Conservation (phyloP, 2,113 vertebrate species). For the Eclectus roratus region DNA sequence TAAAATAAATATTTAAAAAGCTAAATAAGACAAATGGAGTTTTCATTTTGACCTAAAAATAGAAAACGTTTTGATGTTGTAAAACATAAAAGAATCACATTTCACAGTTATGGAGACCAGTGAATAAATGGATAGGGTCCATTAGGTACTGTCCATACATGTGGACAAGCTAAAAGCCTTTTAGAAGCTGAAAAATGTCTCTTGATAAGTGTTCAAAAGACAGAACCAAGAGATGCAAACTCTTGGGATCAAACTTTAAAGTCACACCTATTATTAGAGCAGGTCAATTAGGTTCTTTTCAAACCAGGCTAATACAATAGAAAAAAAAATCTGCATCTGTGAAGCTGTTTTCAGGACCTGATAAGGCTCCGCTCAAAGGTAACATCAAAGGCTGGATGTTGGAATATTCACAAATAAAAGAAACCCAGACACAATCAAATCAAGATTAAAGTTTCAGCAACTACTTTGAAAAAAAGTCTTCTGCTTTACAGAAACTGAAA, state of each 20-base stretch:
- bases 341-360: constrained; percentile 60
- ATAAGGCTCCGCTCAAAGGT: constrained; percentile 40
- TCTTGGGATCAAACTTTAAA: constrained; percentile 58
- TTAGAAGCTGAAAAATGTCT: constrained; percentile 62
- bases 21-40: constrained; percentile 37
- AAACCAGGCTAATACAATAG: constrained; percentile 52
- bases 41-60: constrained; percentile 51
- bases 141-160: constrained; percentile 33
- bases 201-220: constrained; percentile 64
- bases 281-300: constrained; percentile 65
- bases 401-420: constrained; percentile 68
- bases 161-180: constrained; percentile 30
- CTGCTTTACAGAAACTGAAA: constrained; percentile 7
- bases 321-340: constrained; percentile 18
- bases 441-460: constrained; percentile 38
- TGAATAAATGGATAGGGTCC: constrained; percentile 42
- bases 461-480: background rate
- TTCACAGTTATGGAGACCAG: constrained; percentile 26
- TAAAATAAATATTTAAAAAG: constrained; percentile 60
- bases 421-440: constrained; percentile 46
- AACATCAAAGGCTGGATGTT: constrained; percentile 43
- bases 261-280: constrained; percentile 63
- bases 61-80: constrained; percentile 37
- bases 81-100: constrained; percentile 38
- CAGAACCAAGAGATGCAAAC: constrained; percentile 54